Evolutionary conservation across 1,140 invertebrate genomes (phyloP), one percentile per base, ranked within the genome.

Genomic region (Eupeodes corollae): DNA sequence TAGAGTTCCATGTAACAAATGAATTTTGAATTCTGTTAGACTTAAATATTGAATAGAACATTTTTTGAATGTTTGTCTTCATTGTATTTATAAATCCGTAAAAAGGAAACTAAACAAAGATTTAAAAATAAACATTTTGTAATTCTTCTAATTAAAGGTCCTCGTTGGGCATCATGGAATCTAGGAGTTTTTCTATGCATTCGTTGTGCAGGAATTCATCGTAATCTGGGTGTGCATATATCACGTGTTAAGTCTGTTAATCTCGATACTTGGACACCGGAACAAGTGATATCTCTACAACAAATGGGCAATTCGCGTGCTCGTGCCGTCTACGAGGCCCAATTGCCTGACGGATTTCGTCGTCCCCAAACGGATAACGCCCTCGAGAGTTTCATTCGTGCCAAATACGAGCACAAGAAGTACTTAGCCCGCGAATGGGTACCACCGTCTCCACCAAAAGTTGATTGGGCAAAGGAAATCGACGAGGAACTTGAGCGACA

Each of bases 111-210:
- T 26, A 26, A 26, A 26, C 21, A 26, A 26, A 26, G 3, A 5
- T 5, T 26, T 26, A 26, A 26, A 3, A 26, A 8, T 26, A 26
- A 26, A 26, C 8, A 3, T 5, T 26, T 26, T 26, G 21, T 8
- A 5, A 5, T 26, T 26, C 8, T 26, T 8, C 35, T 44, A 42
- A 55, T 60, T 61, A 6, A 55, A 96, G 93, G 92, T 69, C 95
- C 95, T 51, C 79, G 94, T 72, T 99, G 95, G 95, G 93, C 94
- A 37, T 96, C 93, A 53, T 98, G 94, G 93, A 99, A 98, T 73
- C 71, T 99, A 46, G 95, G 95, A 16, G 88, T 99, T 60, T 99
- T 99, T 68, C 72, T 99, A 8, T 98, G 95, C 70, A 99, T 99
- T 60, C 79, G 94, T 44, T 99, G 94, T 73, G 94, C 94, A 18